Evolutionary conservation across 1,140 invertebrate genomes (phyloP), one percentile per base, ranked within the genome.

Genomic region (Sinonovacula constricta): DNA sequence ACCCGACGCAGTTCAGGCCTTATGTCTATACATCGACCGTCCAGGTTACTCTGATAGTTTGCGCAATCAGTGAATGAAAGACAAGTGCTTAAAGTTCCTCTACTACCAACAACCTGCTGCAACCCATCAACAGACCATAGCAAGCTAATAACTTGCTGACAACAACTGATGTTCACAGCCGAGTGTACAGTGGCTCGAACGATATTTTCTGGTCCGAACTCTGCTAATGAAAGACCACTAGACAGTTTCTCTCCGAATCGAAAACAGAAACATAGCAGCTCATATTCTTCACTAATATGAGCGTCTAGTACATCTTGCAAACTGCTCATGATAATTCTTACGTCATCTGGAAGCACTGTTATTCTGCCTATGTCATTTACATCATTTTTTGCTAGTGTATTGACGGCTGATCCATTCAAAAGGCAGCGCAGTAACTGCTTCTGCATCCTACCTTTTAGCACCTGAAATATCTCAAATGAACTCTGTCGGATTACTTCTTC

Each of bases 41-140:
- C 70, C 39, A 74, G 26, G 53, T 74, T 74, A 39, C n/a, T 28
- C 22, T 53, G 70, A 22, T 31, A 74, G 34, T 74, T 74, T 14
- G 4, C 70, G 54, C 70, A 74, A n/a, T 74, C 70, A 31, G 24
- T 51, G 18, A 63, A 49, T 0, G 59, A 74, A 26, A 31, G 24
- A 15, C n/a, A 18, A 15, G 30, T 66, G n/a, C 18, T 45, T 15
- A 66, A 45, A 18, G 24, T 45, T 12, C 63, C 63, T 26, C 63
- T 36, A 22, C 18, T 39, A 24, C 63, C 63, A n/a, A 66, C 63
- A 49, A 66, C 30, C 15, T 39, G 34, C 14, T 45, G 33, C 30
- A 66, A 45, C 18, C 63, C 63, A 7, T 22, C 24, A 24, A 18
- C n/a, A 22, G n/a, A 36, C 63, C 63, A 66, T 10, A 56, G 15